Base-by-base conservation (phyloP, 1,140 invertebrate species). In the Lysiphlebus fabarum region DNA sequence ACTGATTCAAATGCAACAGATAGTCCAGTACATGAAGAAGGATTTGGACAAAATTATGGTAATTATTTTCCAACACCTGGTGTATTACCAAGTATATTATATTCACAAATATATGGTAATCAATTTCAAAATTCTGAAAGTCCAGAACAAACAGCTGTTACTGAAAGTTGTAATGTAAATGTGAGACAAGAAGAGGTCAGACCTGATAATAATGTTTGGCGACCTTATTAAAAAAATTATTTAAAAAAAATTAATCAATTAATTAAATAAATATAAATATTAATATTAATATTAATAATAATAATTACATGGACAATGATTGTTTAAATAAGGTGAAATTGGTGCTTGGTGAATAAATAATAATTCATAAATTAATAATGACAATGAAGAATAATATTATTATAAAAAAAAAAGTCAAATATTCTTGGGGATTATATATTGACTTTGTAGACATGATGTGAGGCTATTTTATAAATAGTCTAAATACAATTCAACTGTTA, bases 1-100 rank as follows among this genome's bases (percentile, higher is more conserved):
- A 88, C 89, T 64, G 88, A 89, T 66, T 90, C 88, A n/a, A 90
- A 88, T 10, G 87, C 90, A 59, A 89, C 88, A 1, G 89, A 91
- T 69, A 90, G 88, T 14, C 89, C 89, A 1, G 88, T 90, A 2
- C 89, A 91, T 75, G 89, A 90, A 69, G 88, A 91, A 51, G 70
- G 70, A 36, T 81, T 86, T 48, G 83, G 84, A 0, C 86, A 86
- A 63, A 86, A 86, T 51, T 84, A 85, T 58, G 78, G 84, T 53
- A 87, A 86, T 68, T 87, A 87, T 71, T 87, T 85, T 68, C 83
- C 82, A 8, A 82, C 83, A 17, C 81, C 87, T 0, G 87, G 91
- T 1, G 70, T 78, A 11, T 74, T 92, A 43, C 89, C 90, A 0
- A 90, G 90, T 68, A 81, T 92, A 55, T 78, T 93, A 6, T 92